phyloP scores from a whole-genome alignment of 2,888 invertebrate species.

The Himalopsyche japonica region DNA sequence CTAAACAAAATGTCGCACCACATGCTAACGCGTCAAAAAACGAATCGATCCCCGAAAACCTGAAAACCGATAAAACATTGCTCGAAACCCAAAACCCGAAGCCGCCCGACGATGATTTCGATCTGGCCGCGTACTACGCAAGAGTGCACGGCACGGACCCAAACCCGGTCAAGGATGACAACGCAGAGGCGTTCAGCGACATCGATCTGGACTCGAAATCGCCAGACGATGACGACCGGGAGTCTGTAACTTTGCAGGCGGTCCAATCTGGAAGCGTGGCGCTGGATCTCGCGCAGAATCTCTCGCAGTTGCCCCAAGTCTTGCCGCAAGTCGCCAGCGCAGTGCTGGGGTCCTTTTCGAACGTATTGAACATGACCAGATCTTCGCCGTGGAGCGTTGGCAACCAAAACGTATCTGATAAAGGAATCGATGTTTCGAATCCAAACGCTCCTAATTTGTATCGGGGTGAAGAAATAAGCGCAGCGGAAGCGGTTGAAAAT shows the following conservation, averaged over 20 bases:
- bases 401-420: neutral
- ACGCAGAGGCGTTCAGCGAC: slow-evolving; percentile 52
- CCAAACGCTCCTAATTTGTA: slow-evolving; percentile 44
- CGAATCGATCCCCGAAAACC: neutral
- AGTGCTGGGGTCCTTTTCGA: slow-evolving; percentile 66
- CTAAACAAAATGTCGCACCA: neutral
- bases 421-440: neutral
- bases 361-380: slow-evolving; percentile 49
- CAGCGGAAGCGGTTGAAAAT: slow-evolving; percentile 41
- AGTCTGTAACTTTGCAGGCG: slow-evolving; percentile 36
- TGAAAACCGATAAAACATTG: neutral
- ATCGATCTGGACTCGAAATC: slow-evolving; percentile 51
- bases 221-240: slow-evolving; percentile 43
- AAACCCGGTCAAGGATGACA: slow-evolving; percentile 48
- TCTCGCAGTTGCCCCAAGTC: slow-evolving; percentile 62
- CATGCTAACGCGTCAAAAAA: neutral
- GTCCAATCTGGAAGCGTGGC: slow-evolving; percentile 50
- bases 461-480: slow-evolving; percentile 42
- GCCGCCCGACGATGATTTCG: slow-evolving; percentile 52
- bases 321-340: slow-evolving; percentile 65
- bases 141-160: slow-evolving; percentile 52
- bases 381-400: neutral
- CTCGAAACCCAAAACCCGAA: neutral
- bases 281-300: slow-evolving; percentile 58
- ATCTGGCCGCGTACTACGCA: slow-evolving; percentile 58